phyloP scores from a whole-genome alignment of 2,888 invertebrate genomes.

The Eumacrocentrus americanus region DNA sequence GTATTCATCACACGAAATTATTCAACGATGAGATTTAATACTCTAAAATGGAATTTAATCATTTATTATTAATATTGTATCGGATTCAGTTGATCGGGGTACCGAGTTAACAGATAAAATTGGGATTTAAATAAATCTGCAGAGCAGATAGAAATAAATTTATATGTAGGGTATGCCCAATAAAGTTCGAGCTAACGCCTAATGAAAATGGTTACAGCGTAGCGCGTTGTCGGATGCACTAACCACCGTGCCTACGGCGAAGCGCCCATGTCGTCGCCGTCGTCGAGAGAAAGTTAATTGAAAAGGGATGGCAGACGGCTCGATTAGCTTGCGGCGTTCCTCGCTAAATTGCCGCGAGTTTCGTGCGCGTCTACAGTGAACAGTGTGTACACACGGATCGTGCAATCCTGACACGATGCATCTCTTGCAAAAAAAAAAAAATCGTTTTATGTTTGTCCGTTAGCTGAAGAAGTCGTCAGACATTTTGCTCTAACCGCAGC shows the following conservation, averaged over 20 bases:
- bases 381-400: constrained; percentile 18
- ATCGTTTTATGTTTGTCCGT: not conserved
- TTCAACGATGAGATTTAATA: too few species aligned
- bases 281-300: constrained; percentile 47
- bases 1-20: too few species aligned
- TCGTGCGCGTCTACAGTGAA: constrained; percentile 24
- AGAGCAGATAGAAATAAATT: not conserved
- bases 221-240: constrained; percentile 12
- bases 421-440: not conserved
- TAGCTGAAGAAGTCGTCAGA: not conserved
- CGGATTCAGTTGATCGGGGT: too few species aligned
- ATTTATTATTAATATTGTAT: too few species aligned
- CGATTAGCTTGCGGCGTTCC: constrained; percentile 36
- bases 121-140: constrained; percentile 1
- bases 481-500: too few species aligned
- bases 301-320: constrained; percentile 39
- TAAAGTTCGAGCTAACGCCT: constrained; percentile 6
- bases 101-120: not conserved
- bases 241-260: constrained; percentile 19
- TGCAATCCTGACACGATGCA: not conserved
- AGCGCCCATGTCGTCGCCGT: constrained; percentile 26
- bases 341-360: constrained; percentile 33
- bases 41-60: too few species aligned
- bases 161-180: too few species aligned
- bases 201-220: constrained; percentile 14